Conservation (phyloP, 2,797 vertebrate species). For the Argentina silus region DNA sequence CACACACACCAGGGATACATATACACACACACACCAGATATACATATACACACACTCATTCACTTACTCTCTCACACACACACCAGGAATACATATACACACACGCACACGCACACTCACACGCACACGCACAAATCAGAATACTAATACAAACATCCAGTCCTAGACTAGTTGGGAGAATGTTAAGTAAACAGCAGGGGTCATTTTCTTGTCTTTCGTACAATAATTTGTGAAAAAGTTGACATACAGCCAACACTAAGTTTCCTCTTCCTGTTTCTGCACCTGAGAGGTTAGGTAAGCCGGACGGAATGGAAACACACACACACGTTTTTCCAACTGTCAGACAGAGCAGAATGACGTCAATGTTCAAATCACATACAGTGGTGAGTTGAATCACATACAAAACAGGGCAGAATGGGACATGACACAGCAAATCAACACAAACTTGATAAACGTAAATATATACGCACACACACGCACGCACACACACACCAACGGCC, state of each 20-base stretch:
- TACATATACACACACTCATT: too few relatives aligned
- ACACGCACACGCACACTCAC: too few relatives aligned
- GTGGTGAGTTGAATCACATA: background rate
- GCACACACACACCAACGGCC: background rate
- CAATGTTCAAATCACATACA: background rate
- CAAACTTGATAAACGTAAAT: background rate
- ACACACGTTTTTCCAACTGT: conserved; percentile 15
- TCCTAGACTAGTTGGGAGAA: conserved; percentile 35
- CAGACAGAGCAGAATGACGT: too few relatives aligned
- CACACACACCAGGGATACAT: too few relatives aligned
- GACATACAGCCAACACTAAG: conserved; percentile 48
- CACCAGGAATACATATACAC: too few relatives aligned
- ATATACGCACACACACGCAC: conserved; percentile 2
- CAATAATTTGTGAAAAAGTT: conserved; percentile 39
- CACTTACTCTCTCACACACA: conserved; percentile 23
- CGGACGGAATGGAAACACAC: conserved; percentile 45
- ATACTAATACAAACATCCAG: conserved; percentile 27
- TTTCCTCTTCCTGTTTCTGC: conserved; percentile 47
- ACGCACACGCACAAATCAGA: too few relatives aligned
- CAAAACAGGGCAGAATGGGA: background rate
- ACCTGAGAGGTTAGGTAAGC: conserved; percentile 45
- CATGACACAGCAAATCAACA: background rate
- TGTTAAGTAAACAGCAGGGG: conserved; percentile 37
- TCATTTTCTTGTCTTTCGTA: conserved; percentile 56
- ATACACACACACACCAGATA: too few relatives aligned